phyloP scores from a whole-genome alignment of 2,113 vertebrate genomes.

The Hyla sarda region DNA sequence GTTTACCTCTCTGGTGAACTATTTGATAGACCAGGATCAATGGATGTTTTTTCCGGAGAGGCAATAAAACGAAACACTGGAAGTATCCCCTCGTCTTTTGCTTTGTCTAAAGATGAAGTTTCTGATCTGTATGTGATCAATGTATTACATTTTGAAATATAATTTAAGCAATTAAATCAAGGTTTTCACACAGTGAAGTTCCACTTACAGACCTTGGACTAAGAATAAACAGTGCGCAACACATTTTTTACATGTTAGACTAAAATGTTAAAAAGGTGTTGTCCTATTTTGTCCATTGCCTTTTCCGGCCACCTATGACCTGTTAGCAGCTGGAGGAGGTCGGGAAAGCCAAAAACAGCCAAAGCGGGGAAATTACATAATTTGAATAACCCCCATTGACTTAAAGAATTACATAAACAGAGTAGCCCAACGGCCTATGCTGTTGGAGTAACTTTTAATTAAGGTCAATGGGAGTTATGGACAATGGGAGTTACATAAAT shows the following conservation, averaged over 20 bases:
- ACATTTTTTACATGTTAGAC: background rate
- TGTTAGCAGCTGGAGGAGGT: no score
- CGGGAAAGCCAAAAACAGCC: no score
- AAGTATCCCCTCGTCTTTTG: background rate
- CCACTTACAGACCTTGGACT: background rate
- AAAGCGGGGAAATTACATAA: no score
- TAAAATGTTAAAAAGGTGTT: no score
- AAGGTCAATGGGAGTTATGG: no score
- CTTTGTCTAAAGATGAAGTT: conserved; percentile 6
- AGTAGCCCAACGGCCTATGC: no score
- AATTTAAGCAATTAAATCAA: background rate
- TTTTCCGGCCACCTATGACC: no score
- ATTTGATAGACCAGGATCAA: conserved; percentile 36
- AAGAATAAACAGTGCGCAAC: background rate
- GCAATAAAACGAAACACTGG: conserved; percentile 40
- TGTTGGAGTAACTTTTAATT: no score
- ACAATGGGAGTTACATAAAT: no score
- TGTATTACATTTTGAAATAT: conserved; percentile 41
- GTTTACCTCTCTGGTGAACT: conserved; percentile 65
- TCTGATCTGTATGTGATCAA: conserved; percentile 62
- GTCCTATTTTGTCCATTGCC: no score
- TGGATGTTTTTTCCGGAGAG: background rate
- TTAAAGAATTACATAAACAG: no score
- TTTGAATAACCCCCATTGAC: no score
- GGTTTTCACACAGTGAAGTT: background rate